phyloP scores from a whole-genome alignment of 1,140 invertebrate genomes.

The Heterodera schachtii region DNA sequence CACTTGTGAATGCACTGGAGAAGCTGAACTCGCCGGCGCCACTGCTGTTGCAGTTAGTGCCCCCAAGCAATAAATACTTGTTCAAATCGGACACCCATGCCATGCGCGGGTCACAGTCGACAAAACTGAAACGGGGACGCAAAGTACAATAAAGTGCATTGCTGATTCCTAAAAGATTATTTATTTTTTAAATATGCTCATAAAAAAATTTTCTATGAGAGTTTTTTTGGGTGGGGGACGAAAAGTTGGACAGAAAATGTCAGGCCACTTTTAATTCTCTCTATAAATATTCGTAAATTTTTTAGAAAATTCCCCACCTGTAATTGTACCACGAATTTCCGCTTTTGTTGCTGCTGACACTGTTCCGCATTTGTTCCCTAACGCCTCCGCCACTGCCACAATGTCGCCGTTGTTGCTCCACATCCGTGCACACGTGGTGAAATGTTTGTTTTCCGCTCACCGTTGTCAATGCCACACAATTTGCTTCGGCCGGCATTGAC shows the following conservation, averaged over 20 bases:
- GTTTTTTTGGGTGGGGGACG: too few relatives aligned
- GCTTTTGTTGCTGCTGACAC: too few relatives aligned
- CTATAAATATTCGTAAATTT: background rate
- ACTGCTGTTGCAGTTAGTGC: background rate
- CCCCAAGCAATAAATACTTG: slow-evolving; percentile 22
- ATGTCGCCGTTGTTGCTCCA: slow-evolving; percentile 1
- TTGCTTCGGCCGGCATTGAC: slow-evolving; percentile 41
- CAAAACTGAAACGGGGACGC: background rate
- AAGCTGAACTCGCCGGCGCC: background rate
- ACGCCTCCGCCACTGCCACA: background rate
- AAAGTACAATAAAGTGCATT: background rate
- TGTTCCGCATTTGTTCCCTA: background rate
- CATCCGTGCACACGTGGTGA: slow-evolving; percentile 55
- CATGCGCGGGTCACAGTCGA: slow-evolving; percentile 22
- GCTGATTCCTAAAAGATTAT: too few relatives aligned
- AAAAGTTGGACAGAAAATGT: too few relatives aligned
- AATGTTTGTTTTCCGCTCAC: slow-evolving; percentile 45
- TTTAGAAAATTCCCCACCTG: background rate
- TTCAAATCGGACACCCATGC: slow-evolving; percentile 35
- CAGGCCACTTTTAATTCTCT: background rate
- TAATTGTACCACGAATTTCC: background rate
- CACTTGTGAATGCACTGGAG: too few relatives aligned
- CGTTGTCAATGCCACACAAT: slow-evolving; percentile 43
- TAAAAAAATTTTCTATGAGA: too few relatives aligned
- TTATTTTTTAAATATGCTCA: too few relatives aligned